Conservation (phyloP, 2,113 vertebrate genomes). For the Archocentrus centrarchus region DNA sequence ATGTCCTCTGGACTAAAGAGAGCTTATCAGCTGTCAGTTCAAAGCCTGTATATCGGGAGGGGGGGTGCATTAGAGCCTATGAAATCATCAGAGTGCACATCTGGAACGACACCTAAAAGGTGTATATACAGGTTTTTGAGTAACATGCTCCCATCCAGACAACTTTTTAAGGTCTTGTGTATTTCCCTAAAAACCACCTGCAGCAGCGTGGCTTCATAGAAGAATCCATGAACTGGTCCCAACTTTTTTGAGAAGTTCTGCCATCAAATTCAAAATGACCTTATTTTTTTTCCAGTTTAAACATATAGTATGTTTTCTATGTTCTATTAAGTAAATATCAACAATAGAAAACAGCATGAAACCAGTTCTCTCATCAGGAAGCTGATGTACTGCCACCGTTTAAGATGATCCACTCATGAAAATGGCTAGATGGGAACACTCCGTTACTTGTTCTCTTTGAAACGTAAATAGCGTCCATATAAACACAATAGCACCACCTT, state of each 20-base stretch:
- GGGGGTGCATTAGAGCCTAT: too few relatives aligned
- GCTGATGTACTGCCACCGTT: neutral
- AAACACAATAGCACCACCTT: neutral
- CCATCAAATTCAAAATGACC: neutral
- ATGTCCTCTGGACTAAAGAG: neutral
- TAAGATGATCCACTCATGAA: neutral
- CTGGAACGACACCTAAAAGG: neutral
- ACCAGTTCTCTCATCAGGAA: too few relatives aligned
- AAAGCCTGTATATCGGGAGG: neutral
- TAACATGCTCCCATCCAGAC: neutral
- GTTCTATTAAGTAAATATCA: neutral
- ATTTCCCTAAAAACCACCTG: neutral
- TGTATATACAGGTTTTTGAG: neutral
- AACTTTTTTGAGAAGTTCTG: neutral
- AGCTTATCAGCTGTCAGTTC: neutral
- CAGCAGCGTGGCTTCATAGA: neutral
- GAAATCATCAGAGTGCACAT: neutral
- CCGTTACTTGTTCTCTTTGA: neutral
- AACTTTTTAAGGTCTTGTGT: neutral
- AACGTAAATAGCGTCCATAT: neutral
- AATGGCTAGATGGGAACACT: neutral
- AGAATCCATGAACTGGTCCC: neutral
- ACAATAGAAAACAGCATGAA: accelerated
- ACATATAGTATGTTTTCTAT: too few relatives aligned
- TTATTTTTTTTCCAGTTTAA: too few relatives aligned